A percentile compares a stretch with the other conserved stretches of the same genome.
Evolutionary conservation across 2,888 invertebrate species (phyloP).

Genomic region (Rhogogaster chlorosoma): DNA sequence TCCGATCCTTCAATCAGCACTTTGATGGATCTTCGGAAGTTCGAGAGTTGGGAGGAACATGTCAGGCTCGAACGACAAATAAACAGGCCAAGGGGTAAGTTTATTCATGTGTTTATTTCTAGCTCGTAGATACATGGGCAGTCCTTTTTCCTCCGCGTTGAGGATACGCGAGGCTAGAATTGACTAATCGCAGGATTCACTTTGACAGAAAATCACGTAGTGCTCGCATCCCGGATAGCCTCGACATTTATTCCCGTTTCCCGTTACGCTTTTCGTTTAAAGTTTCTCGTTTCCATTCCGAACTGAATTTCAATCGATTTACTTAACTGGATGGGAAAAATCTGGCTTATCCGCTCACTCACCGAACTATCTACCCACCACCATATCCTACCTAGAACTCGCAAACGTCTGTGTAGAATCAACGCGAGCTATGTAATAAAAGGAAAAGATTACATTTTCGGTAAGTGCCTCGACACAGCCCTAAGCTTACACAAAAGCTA

Average conservation of each 20-base stretch:
- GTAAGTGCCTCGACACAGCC: conserved; percentile 34
- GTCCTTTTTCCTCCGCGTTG: neutral
- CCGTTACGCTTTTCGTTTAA: conserved; percentile 14
- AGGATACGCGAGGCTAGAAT: neutral
- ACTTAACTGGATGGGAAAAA: conserved; percentile 42
- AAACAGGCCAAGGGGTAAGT: neutral
- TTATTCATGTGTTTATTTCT: neutral
- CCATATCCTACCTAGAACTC: neutral
- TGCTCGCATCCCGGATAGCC: neutral
- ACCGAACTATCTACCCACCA: neutral
- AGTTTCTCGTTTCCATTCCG: conserved; percentile 30
- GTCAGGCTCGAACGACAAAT: neutral
- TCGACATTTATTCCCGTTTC: conserved; percentile 26
- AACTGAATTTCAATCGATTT: conserved; percentile 47
- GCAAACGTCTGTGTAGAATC: conserved; percentile 13
- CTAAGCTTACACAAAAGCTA: conserved; percentile 44
- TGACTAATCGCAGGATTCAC: conserved; percentile 12
- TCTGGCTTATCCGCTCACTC: conserved; percentile 27
- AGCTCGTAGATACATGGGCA: neutral
- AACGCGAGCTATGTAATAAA: conserved; percentile 38
- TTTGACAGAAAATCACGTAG: neutral
- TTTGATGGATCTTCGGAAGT: neutral
- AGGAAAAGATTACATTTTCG: conserved; percentile 44
- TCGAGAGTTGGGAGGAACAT: neutral
- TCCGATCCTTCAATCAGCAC: neutral